These are phyloP conservation scores for Sycophaga agraensis DNA, from an alignment of 1,140 invertebrate genomes.

Conservation along the genomic window DNA sequence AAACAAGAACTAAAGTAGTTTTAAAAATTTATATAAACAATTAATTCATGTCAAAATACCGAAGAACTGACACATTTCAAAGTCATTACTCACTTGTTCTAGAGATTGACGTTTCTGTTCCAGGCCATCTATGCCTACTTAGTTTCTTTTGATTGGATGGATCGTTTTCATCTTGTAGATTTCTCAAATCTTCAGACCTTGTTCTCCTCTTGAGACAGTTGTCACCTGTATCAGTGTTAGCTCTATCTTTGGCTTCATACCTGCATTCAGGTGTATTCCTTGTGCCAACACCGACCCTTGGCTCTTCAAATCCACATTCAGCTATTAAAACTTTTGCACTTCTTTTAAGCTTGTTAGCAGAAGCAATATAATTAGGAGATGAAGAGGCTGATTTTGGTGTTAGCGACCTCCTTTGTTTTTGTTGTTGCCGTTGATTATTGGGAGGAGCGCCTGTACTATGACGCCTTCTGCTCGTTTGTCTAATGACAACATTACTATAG, in stretches of 20 bases:
- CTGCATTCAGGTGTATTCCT: background rate
- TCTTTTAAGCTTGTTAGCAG: background rate
- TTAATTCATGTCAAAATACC: too few relatives aligned
- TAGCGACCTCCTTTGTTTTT: conserved; percentile 4
- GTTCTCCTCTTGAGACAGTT: conserved; percentile 44
- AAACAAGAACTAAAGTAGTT: too few relatives aligned
- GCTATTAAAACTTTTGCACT: background rate
- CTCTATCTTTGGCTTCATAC: conserved; percentile 5
- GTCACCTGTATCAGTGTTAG: conserved; percentile 25
- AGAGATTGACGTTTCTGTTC: conserved; percentile 26
- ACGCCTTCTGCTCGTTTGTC: conserved; percentile 9
- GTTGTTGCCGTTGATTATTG: conserved; percentile 4
- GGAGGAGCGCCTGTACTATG: conserved; percentile 21
- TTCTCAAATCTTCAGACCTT: conserved; percentile 46
- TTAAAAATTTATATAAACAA: too few relatives aligned
- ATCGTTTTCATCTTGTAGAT: conserved; percentile 49
- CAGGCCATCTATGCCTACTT: conserved; percentile 43
- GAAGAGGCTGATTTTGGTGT: conserved; percentile 3
- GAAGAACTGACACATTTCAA: too few relatives aligned
- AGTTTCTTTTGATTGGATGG: conserved; percentile 45
- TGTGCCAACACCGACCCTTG: conserved; percentile 1
- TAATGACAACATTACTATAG: background rate
- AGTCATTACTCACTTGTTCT: conserved; percentile 28
- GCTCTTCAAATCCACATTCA: background rate
- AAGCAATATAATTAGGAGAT: background rate